A percentile compares a stretch with the other conserved stretches of the same genome.
Evolutionary conservation across 2,888 invertebrate genomes (phyloP).

Genomic region (Venusia cambrica): DNA sequence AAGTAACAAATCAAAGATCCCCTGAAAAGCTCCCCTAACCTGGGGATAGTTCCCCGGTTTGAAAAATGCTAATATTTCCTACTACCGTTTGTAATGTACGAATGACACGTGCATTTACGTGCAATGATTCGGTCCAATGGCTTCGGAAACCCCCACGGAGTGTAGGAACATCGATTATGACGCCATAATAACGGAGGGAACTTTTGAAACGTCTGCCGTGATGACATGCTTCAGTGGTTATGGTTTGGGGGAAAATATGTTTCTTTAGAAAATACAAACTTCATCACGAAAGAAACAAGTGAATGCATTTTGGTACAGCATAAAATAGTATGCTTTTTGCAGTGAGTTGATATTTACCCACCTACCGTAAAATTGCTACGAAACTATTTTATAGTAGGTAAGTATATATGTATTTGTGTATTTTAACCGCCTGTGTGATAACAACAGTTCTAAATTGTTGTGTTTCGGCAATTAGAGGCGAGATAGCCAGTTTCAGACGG

Average conservation of each 20-base stretch:
- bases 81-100: conserved; percentile 5
- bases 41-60: conserved; percentile 14
- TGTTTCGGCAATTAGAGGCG: too few species aligned
- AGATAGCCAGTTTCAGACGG: too few species aligned
- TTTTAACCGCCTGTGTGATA: too few species aligned
- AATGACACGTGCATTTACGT: conserved; percentile 1
- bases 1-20: conserved; percentile 16
- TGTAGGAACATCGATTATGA: conserved; percentile 17
- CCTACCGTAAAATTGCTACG: too few species aligned
- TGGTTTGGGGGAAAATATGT: neutral
- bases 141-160: conserved; percentile 1
- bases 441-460: too few species aligned
- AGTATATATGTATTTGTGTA: too few species aligned
- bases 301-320: too few species aligned
- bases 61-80: conserved; percentile 9
- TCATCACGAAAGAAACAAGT: too few species aligned
- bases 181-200: conserved; percentile 7
- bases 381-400: too few species aligned
- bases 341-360: too few species aligned
- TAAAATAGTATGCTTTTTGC: too few species aligned
- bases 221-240: conserved; percentile 6
- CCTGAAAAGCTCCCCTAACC: conserved; percentile 8
- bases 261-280: too few species aligned
- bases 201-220: conserved; percentile 1
- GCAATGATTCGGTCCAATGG: conserved; percentile 13